Conservation (phyloP, 1,140 invertebrate genomes). For the Ceratitis capitata region DNA sequence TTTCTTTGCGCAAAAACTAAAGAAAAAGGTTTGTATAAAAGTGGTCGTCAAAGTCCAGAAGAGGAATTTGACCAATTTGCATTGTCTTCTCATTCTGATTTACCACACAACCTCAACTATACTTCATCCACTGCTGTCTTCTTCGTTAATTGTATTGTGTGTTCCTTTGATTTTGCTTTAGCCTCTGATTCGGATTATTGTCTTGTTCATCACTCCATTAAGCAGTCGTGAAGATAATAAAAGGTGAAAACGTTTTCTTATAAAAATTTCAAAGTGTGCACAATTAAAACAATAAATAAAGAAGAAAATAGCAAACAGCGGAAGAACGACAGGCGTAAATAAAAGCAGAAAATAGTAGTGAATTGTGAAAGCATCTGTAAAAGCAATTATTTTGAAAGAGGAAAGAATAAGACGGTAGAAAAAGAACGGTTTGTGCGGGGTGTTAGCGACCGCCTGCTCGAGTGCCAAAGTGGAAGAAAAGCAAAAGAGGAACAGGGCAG, state of each 20-base stretch:
- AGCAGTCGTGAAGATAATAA: background rate
- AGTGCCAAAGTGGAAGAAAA: conserved; percentile 27
- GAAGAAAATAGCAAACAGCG: background rate
- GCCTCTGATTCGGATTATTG: background rate
- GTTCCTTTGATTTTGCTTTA: background rate
- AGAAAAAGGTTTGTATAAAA: background rate
- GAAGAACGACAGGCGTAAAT: background rate
- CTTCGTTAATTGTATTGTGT: conserved; percentile 20
- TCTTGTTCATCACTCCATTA: background rate
- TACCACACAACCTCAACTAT: background rate
- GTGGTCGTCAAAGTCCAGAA: conserved; percentile 6
- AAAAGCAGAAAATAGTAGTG: background rate
- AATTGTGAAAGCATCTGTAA: background rate
- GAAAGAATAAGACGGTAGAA: background rate
- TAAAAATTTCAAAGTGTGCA: conserved; percentile 10
- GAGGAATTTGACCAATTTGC: background rate
- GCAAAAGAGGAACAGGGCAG: background rate
- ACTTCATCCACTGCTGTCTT: background rate
- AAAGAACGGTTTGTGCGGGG: conserved; percentile 31
- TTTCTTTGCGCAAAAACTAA: background rate
- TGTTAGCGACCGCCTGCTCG: conserved; percentile 5
- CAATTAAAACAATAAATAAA: conserved; percentile 1
- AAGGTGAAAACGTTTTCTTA: conserved; percentile 2
- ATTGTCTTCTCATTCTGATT: background rate
- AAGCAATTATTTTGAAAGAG: background rate